phyloP scores from a whole-genome alignment of 2,888 invertebrate genomes.

The Panzeria rudis region DNA sequence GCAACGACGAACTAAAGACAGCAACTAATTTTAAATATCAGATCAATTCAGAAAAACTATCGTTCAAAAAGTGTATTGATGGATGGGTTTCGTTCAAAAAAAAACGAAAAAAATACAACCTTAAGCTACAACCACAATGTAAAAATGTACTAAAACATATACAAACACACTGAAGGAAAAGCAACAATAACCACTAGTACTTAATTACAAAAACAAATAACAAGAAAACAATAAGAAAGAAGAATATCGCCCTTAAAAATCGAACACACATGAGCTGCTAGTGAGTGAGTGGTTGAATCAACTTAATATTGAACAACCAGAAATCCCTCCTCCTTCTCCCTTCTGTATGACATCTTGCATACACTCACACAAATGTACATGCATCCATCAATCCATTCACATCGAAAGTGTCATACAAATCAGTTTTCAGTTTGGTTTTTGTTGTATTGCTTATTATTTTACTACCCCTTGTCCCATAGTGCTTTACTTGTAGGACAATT shows the following conservation, averaged over 20 bases:
- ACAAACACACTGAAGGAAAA: conserved; percentile 15
- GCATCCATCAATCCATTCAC: conserved; percentile 17
- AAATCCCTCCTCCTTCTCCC: conserved; percentile 66
- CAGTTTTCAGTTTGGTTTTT: conserved; percentile 52
- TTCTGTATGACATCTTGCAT: conserved; percentile 26
- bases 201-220: conserved; percentile 69
- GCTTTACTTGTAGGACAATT: neutral
- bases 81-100: conserved; percentile 59
- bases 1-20: conserved; percentile 82
- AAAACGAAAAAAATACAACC: conserved; percentile 20
- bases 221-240: conserved; percentile 71
- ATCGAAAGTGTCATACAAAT: conserved; percentile 63
- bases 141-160: conserved; percentile 67
- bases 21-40: conserved; percentile 81
- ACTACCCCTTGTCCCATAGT: conserved; percentile 56
- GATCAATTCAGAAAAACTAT: conserved; percentile 77
- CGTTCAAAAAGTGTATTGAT: conserved; percentile 71
- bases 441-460: conserved; percentile 51
- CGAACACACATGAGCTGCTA: conserved; percentile 70
- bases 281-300: conserved; percentile 61
- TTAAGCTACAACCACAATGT: conserved; percentile 79
- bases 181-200: conserved; percentile 53
- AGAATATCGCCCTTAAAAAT: conserved; percentile 79
- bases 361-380: conserved; percentile 59
- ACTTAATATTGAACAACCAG: conserved; percentile 61